Conservation (phyloP, 2,113 vertebrate species). For the Pygoscelis antarcticus region DNA sequence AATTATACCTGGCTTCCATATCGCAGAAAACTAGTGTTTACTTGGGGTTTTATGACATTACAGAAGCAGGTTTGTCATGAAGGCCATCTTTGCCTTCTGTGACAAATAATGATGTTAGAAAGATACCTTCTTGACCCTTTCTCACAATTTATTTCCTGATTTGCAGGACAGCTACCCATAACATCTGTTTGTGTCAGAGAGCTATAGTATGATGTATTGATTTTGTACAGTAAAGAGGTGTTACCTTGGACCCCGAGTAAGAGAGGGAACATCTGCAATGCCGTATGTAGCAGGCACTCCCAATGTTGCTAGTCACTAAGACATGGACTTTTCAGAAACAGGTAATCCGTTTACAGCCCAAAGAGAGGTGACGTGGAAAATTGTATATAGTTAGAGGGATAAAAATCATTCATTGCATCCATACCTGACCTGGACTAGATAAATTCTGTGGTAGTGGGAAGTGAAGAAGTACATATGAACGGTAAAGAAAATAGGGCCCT, state of each 20-base stretch:
- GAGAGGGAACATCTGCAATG: background rate
- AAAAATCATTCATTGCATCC: background rate
- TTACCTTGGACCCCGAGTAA: background rate
- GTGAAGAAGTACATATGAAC: background rate
- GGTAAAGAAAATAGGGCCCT: background rate
- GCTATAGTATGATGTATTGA: background rate
- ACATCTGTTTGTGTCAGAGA: background rate
- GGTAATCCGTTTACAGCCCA: background rate
- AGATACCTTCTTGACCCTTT: background rate
- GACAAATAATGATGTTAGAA: background rate
- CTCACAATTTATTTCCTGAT: background rate
- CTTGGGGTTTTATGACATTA: background rate
- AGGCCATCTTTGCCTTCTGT: background rate
- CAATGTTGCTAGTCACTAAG: background rate
- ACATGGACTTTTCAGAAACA: background rate
- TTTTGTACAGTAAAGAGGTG: background rate
- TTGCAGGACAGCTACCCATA: background rate
- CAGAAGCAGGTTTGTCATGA: background rate
- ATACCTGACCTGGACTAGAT: background rate
- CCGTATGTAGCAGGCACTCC: background rate
- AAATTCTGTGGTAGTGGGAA: background rate
- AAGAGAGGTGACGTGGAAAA: background rate
- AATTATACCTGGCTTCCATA: background rate
- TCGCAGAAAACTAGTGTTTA: background rate
- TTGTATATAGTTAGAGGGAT: background rate